Base-by-base conservation (phyloP, 2,113 vertebrate genomes). In the Glaucomys volans region DNA sequence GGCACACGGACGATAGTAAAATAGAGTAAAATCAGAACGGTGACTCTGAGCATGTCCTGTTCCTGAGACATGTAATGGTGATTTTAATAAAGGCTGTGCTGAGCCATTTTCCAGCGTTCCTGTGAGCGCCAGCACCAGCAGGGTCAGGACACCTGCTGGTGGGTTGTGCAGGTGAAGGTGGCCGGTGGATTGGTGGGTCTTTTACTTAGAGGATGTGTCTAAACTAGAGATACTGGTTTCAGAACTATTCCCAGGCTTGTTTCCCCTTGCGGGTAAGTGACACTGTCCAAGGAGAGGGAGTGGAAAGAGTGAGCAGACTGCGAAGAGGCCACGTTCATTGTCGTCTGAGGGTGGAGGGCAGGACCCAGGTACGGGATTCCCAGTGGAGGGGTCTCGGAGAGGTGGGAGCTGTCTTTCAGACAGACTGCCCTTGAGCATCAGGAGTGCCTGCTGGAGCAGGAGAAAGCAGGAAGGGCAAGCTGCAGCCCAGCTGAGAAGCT, bases 51-150 rank as follows among this genome's bases (percentile, higher is more conserved):
- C 50, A 17, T 88, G 74, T 72, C 24, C 16, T 89, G 40, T 87
- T 95, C 87, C 62, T 84, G 80, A 57, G 90, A 40, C 50, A 80
- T 59, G 87, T 90, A 91, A 62, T 44, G 95, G 14, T 92, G 89
- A 30, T 83, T 84, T 81, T 83, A 83, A 82, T 89, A 92, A 95
- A 79, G 8, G 10, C 37, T 72, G 66, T 77, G 72, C 26, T 86
- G 74, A 84, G 69, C 57, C 32, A 59, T 18, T 9, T 94, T 52
- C 64, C 86, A 76, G 6, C 84, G 50, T 96, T 79, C 37, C 69
- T 91, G 17, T 54, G 28, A 92, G 74, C n/a, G 17, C 12, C 20
- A 72, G 32, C 20, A 17, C 17, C 24, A 69, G 11, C 35, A 22
- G 6, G 42, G 8, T 30, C 3, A 76, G 81, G 54, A 64, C 37